Conservation (phyloP, 2,113 vertebrate species). For the Hoplias malabaricus region DNA sequence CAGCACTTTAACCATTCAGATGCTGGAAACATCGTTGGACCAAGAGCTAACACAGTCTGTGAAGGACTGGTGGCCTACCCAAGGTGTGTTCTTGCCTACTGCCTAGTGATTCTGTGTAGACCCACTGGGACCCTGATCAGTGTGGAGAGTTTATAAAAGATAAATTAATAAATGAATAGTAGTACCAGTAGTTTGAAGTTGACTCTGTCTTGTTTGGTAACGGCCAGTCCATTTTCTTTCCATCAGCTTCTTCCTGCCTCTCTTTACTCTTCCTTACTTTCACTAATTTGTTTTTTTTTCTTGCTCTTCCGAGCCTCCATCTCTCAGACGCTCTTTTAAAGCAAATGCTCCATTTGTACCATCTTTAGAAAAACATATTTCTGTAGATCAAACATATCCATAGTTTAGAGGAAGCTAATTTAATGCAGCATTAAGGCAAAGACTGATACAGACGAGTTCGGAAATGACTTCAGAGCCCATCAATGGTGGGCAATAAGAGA, state of each 20-base stretch:
- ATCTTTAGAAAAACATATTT: background rate
- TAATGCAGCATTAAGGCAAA: background rate
- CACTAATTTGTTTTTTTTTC: background rate
- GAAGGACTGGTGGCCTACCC: too few species aligned
- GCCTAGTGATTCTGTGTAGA: too few species aligned
- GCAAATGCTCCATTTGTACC: background rate
- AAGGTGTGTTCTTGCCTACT: too few species aligned
- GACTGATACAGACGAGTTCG: background rate
- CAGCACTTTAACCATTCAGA: too few species aligned
- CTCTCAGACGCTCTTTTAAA: background rate
- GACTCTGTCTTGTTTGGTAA: background rate
- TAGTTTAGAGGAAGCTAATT: slow-evolving; percentile 8
- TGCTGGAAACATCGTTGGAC: too few species aligned
- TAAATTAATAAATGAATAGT: too few species aligned
- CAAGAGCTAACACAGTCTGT: too few species aligned
- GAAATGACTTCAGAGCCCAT: background rate
- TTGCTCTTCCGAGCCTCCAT: slow-evolving; percentile 18
- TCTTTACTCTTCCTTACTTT: slow-evolving; percentile 35
- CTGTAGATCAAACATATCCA: background rate
- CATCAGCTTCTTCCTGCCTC: background rate
- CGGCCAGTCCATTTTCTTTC: background rate
- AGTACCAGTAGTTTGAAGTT: too few species aligned
- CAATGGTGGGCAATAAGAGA: background rate
- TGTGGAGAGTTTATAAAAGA: too few species aligned
- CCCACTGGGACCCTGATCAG: too few species aligned